Conservation (phyloP, 2,888 invertebrate species). For the Eretmocerus hayati region DNA sequence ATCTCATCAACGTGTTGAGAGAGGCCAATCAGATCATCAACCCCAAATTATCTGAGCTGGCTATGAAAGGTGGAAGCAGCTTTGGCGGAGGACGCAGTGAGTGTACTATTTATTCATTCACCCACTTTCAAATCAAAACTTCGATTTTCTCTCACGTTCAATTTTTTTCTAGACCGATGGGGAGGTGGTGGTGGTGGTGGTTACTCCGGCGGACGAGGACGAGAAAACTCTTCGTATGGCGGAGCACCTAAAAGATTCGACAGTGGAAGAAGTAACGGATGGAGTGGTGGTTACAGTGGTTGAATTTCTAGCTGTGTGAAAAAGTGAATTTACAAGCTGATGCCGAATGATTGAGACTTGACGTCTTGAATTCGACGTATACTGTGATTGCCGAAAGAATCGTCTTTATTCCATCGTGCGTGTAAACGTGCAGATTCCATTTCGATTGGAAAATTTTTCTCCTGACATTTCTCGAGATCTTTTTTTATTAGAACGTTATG, state of each 20-base stretch:
- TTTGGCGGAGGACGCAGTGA: conserved; percentile 50
- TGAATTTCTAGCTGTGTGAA: conserved; percentile 25
- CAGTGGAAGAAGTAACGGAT: conserved; percentile 29
- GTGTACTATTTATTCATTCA: conserved; percentile 18
- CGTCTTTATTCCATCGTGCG: too few relatives aligned
- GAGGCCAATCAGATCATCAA: conserved; percentile 82
- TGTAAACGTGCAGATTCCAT: too few relatives aligned
- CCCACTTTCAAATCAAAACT: not conserved
- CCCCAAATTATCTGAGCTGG: conserved; percentile 77
- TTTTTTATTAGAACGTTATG: too few relatives aligned
- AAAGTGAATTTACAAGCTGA: conserved; percentile 22
- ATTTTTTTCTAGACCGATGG: conserved; percentile 35
- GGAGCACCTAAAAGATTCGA: conserved; percentile 38
- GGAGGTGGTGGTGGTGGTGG: too few relatives aligned
- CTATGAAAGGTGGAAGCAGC: conserved; percentile 58
- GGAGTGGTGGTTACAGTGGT: conserved; percentile 33
- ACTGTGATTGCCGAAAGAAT: conserved; percentile 26
- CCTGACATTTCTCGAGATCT: too few relatives aligned
- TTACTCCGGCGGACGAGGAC: conserved; percentile 32
- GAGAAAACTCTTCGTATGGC: conserved; percentile 35
- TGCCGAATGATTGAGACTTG: conserved; percentile 23
- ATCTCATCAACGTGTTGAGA: conserved; percentile 77
- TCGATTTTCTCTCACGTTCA: conserved; percentile 4
- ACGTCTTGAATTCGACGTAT: conserved; percentile 24
- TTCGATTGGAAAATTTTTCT: too few relatives aligned